These are phyloP conservation scores for Dendrolimus houi DNA, from an alignment of 2,888 invertebrate genomes.

Conservation along the genomic window DNA sequence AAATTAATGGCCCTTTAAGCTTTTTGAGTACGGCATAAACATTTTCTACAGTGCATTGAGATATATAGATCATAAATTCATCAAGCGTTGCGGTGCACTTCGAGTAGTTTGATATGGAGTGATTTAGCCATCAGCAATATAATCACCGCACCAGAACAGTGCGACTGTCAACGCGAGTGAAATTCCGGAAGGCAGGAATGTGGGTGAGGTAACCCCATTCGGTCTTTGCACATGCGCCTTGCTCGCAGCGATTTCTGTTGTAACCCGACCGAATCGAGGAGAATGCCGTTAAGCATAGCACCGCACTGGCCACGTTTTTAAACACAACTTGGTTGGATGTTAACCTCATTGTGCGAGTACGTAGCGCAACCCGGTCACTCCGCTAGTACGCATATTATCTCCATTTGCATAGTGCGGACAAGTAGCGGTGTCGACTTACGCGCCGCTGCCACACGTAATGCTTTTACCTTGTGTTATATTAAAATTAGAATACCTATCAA, in stretches of 20 bases:
- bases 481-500: constrained; percentile 27
- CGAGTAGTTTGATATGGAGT: not conserved
- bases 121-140: constrained; percentile 24
- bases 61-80: no score
- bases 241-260: constrained; percentile 53
- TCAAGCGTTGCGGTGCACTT: no score
- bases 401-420: constrained; percentile 68
- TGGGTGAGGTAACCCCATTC: constrained; percentile 68
- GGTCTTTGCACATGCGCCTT: constrained; percentile 63
- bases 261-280: constrained; percentile 46
- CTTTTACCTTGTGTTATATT: constrained; percentile 34
- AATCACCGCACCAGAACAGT: constrained; percentile 45
- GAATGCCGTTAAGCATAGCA: constrained; percentile 27
- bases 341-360: constrained; percentile 60
- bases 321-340: constrained; percentile 47
- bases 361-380: constrained; percentile 66
- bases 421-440: constrained; percentile 62
- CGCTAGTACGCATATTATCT: constrained; percentile 63
- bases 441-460: constrained; percentile 44
- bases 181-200: constrained; percentile 70
- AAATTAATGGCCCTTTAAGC: no score
- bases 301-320: constrained; percentile 39
- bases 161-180: constrained; percentile 57
- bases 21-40: no score
- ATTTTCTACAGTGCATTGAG: no score